Percentiles rank a stretch among this genome's conserved stretches.
Evolutionary conservation across 2,113 vertebrate genomes (phyloP).

Genomic region (Thermophis baileyi): DNA sequence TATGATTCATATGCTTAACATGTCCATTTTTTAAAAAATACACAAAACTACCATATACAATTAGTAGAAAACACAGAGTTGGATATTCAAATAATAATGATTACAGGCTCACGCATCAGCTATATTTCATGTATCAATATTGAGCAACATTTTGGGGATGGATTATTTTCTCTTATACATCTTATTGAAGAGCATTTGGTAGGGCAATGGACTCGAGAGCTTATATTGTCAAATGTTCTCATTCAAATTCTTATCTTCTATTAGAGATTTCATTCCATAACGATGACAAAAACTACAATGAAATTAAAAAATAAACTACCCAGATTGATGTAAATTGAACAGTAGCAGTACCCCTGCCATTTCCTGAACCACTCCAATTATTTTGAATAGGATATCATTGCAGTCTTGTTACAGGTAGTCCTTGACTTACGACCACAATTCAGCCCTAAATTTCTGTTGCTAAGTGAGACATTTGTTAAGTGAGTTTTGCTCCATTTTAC

Average conservation of each 20-base stretch:
- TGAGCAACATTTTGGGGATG: not conserved
- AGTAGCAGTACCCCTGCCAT: not conserved
- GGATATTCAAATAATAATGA: not conserved
- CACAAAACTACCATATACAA: not conserved
- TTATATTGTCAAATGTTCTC: not conserved
- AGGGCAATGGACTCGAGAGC: not conserved
- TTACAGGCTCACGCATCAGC: not conserved
- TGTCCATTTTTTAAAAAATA: not conserved
- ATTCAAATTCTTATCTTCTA: not conserved
- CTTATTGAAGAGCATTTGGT: not conserved
- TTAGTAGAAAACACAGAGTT: not conserved
- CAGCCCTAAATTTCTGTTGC: too few relatives aligned
- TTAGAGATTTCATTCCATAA: not conserved
- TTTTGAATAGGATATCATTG: not conserved
- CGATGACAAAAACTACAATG: not conserved
- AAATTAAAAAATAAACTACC: not conserved
- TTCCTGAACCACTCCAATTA: not conserved
- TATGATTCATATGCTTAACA: not conserved
- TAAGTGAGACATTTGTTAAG: too few relatives aligned
- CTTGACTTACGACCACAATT: too few relatives aligned
- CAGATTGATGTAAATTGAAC: not conserved
- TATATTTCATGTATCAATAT: not conserved
- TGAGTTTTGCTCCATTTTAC: too few relatives aligned
- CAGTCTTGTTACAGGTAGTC: not conserved
- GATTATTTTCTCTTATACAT: not conserved